Base-by-base conservation (phyloP, 2,113 vertebrate species). In the Tricholaema leucomelas region DNA sequence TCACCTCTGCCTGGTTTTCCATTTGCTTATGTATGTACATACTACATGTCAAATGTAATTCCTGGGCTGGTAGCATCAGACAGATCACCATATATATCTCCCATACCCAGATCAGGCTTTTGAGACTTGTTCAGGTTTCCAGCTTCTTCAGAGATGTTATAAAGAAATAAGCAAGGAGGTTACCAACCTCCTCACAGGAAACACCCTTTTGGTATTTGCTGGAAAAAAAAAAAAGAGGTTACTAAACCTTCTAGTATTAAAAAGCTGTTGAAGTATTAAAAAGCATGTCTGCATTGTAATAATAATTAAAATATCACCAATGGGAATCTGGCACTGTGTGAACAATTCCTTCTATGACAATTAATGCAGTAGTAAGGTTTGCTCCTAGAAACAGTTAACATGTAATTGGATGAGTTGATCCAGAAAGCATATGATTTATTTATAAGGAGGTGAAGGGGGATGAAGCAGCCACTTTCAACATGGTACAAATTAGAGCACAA, bases 401-500 rank as follows among this genome's bases (percentile, higher is more conserved):
- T 82, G 66, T 96, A 96, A 96, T 95, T 95, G 94, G 81, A 76
- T 78, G 70, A 77, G 80, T 84, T 96, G 95, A 96, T 96, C 52
- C 92, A 94, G 85, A 96, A 97, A 96, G 89, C 67, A 42, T 78
- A 94, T 88, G 89, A 90, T 86, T 96, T 96, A 95, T 97, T 96
- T 96, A 90, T 59, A 96, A 87, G 72, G n/a, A 82, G 80, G 59
- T 0, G 5, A 63, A 95, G 71, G 40, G 33, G 72, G 35, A 91
- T 83, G 55, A 77, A 80, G 18, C 44, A 90, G n/a, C n/a, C 82
- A 78, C 70, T 69, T 84, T 67, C 65, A 85, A 69, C 52, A 16
- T 21, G 23, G 50, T 46, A 89, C 58, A 88, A 88, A 88, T 88
- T 61, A 86, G 12, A 75, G 12, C n/a, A 75, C 0, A 0, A 87